A percentile compares a stretch with the other conserved stretches of the same genome.
These are phyloP conservation scores for Eurystomus gularis DNA, from an alignment of 2,113 vertebrate genomes.

Conservation along the genomic window DNA sequence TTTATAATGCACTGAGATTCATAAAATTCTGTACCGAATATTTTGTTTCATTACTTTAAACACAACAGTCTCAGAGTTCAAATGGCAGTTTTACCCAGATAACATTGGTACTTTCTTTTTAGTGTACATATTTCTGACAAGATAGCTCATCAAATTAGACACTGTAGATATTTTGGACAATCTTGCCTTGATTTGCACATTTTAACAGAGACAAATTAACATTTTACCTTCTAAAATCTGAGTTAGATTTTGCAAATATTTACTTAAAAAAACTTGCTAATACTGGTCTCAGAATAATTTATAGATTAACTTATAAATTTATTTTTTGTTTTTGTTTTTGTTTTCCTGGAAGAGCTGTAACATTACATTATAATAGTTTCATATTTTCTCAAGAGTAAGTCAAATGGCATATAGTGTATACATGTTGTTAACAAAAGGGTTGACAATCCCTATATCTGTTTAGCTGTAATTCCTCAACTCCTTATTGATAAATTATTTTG, in stretches of 20 bases:
- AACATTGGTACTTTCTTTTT: background rate
- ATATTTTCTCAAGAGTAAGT: background rate
- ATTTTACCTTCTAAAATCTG: background rate
- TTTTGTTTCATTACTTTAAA: background rate
- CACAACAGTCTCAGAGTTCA: background rate
- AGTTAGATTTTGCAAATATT: background rate
- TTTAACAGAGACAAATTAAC: background rate
- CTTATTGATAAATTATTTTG: background rate
- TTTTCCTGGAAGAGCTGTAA: background rate
- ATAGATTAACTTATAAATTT: background rate
- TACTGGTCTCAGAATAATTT: background rate
- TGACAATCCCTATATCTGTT: background rate
- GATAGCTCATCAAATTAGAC: background rate
- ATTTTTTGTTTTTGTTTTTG: background rate
- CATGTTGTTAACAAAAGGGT: background rate
- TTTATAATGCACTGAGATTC: background rate
- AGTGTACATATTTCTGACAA: background rate
- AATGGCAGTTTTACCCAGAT: background rate
- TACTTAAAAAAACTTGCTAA: background rate
- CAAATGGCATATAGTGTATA: background rate
- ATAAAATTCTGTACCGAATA: background rate
- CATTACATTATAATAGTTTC: background rate
- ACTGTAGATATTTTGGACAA: background rate
- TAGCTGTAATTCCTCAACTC: background rate
- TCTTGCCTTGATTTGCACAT: background rate